Evolutionary conservation across 2,888 invertebrate genomes (phyloP), one percentile per base, ranked within the genome.

Genomic region (Tipula confusa): DNA sequence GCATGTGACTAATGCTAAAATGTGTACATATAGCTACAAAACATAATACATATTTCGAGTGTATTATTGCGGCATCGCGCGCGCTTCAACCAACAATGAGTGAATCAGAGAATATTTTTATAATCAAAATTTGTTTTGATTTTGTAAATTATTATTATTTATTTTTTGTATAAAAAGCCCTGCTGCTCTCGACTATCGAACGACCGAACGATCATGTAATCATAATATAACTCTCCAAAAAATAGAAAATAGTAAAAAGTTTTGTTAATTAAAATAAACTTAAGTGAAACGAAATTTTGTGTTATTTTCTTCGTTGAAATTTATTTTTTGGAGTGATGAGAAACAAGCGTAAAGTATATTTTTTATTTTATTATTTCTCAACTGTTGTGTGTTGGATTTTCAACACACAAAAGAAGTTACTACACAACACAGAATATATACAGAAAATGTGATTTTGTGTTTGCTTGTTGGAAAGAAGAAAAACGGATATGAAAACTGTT

Each of bases 161-260:
- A 24, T 64, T 64, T 43, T 43, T 64, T 24, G 18, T 64, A 11
- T 64, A 24, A 64, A 64, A 64, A 64, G 64, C 64, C 64, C 64
- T 64, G 64, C 64, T 64, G 64, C 18, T 64, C 64, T 64, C 64
- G 64, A 64, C 64, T 24, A 64, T 64, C 64, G 64, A 43, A 43
- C 13, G n/a, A 43, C 43, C 43, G n/a, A n/a, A 24, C 64, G 64
- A 64, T 64, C 64, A 64, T 64, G 64, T 64, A 64, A 64, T 64
- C 64, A 64, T 18, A 64, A 64, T 24, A 9, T 64, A 64, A 64
- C 64, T 64, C 64, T 64, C 64, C 64, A 64, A 64, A n/a, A n/a
- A 64, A 64, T 64, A 64, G 64, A 64, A 64, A 64, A 64, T 64
- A 64, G 64, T 64, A 64, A 64, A 64, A 64, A 64, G 64, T 64